Conservation (phyloP, 2,888 invertebrate genomes). For the Athetis lepigone region DNA sequence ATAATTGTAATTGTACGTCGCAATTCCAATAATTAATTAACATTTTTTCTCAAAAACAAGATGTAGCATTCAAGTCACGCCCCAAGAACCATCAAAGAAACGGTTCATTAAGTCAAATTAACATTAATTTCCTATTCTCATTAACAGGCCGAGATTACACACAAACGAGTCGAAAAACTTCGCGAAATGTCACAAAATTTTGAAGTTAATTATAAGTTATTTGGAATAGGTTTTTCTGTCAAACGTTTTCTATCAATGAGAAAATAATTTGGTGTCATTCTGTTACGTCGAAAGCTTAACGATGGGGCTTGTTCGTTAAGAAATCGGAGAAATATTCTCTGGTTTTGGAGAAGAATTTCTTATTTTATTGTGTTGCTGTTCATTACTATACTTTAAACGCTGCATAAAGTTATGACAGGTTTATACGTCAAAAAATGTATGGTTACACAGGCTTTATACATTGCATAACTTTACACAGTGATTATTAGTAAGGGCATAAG, state of each 20-base stretch:
- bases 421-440: too few species aligned
- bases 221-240: conserved; percentile 20
- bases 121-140: conserved; percentile 34
- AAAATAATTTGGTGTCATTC: conserved; percentile 27
- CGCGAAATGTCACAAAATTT: conserved; percentile 10
- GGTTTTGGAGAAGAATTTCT: conserved; percentile 5
- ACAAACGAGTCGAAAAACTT: conserved; percentile 9
- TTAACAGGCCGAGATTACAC: conserved; percentile 18
- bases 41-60: background rate
- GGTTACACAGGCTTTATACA: too few species aligned
- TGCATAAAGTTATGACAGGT: too few species aligned
- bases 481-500: too few species aligned
- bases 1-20: background rate
- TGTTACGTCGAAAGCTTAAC: conserved; percentile 13
- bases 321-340: conserved; percentile 5
- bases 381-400: too few species aligned
- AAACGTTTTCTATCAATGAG: conserved; percentile 37
- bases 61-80: background rate
- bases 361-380: background rate
- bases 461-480: too few species aligned
- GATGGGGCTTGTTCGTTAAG: conserved; percentile 22
- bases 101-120: conserved; percentile 23
- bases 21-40: conserved; percentile 3
- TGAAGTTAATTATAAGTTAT: conserved; percentile 50
- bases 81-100: conserved; percentile 20